phyloP scores from a whole-genome alignment of 2,113 vertebrate species.

The Periophthalmus modestus region DNA sequence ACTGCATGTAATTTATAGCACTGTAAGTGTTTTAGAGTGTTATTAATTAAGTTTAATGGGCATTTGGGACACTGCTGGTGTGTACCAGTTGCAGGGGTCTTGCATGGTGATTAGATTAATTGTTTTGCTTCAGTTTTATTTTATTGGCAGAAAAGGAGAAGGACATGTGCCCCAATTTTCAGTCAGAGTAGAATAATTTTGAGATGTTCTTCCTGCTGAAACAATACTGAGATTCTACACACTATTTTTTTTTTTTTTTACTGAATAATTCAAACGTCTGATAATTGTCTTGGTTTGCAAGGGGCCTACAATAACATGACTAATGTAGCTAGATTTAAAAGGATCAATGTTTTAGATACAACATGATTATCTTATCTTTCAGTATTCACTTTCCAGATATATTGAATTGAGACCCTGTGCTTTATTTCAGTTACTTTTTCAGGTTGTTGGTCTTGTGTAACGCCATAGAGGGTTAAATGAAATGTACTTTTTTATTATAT shows the following conservation, averaged over 20 bases:
- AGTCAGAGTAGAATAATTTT: background rate
- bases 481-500: too few species aligned
- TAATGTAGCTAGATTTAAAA: background rate
- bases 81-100: background rate
- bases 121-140: constrained; percentile 1
- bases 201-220: background rate
- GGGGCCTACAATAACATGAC: background rate
- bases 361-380: background rate
- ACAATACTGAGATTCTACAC: background rate
- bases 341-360: background rate
- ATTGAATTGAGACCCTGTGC: background rate
- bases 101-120: constrained; percentile 2
- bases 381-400: background rate
- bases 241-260: background rate
- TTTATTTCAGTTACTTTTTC: background rate
- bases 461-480: too few species aligned
- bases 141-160: constrained; percentile 1
- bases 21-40: constrained; percentile 1
- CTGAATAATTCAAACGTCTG: background rate
- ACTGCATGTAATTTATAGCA: background rate
- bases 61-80: background rate
- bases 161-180: background rate
- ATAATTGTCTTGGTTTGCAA: background rate
- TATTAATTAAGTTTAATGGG: constrained; percentile 3
- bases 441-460: background rate